Evolutionary conservation across 2,888 invertebrate species (phyloP).

Genomic region (Dicroscelio sp.): DNA sequence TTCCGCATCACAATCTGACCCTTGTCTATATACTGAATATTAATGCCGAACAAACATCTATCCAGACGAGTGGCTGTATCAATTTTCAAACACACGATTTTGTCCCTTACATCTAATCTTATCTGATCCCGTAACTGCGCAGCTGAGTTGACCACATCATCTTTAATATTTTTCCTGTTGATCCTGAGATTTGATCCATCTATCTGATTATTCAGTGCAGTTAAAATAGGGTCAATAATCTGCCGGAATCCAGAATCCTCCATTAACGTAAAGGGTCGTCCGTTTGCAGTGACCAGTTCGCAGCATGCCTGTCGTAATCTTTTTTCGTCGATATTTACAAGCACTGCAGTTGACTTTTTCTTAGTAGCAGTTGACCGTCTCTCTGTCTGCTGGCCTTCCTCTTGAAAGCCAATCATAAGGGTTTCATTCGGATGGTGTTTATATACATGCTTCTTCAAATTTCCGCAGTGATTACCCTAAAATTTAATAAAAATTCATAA

Average conservation of each 20-base stretch:
- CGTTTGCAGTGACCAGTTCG: too few relatives aligned
- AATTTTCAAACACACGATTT: neutral
- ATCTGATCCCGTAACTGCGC: neutral
- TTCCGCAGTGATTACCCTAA: neutral
- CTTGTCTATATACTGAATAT: neutral
- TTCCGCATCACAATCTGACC: neutral
- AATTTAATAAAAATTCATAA: too few relatives aligned
- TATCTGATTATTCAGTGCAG: neutral
- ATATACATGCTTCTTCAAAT: neutral
- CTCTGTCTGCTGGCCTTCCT: neutral
- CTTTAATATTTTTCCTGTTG: neutral
- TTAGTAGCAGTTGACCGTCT: neutral
- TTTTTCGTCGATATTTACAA: neutral
- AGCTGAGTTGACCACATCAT: neutral
- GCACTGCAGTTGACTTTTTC: neutral
- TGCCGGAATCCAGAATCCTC: too few relatives aligned
- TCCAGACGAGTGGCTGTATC: neutral
- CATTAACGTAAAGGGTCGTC: too few relatives aligned
- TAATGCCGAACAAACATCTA: neutral
- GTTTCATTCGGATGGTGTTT: neutral
- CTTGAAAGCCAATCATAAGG: neutral
- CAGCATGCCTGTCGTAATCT: too few relatives aligned
- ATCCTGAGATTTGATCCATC: neutral
- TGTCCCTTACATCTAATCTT: neutral
- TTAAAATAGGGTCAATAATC: too few relatives aligned